phyloP scores from a whole-genome alignment of 2,888 invertebrate species.

The Cerastis leucographa region DNA sequence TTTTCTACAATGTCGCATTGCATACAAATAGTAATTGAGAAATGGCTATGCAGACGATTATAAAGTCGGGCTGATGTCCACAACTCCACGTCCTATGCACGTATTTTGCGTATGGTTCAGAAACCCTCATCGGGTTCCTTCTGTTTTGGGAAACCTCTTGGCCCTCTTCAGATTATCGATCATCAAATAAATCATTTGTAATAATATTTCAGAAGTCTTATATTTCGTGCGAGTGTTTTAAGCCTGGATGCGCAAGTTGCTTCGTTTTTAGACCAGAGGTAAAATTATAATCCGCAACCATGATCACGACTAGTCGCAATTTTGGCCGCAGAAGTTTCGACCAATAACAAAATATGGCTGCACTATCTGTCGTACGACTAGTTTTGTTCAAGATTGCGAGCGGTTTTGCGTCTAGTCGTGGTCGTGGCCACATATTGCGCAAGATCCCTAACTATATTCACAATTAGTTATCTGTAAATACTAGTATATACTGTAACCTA shows the following conservation, averaged over 20 bases:
- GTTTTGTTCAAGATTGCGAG: background rate
- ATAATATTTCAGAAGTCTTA: constrained; percentile 67
- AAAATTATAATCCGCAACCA: background rate
- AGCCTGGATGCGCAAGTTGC: constrained; percentile 58
- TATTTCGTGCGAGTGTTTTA: constrained; percentile 57
- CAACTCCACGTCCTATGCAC: background rate
- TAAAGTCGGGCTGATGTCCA: too few relatives aligned
- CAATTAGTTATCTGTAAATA: background rate
- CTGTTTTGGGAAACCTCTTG: background rate
- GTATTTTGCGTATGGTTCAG: background rate
- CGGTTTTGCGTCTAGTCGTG: background rate
- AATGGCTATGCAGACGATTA: background rate
- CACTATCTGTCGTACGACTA: background rate
- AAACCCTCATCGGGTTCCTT: background rate
- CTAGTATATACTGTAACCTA: too few relatives aligned
- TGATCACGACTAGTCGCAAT: background rate
- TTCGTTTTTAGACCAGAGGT: constrained; percentile 64
- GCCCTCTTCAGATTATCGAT: background rate
- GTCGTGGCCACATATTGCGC: background rate
- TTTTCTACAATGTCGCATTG: background rate
- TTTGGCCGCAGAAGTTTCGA: background rate
- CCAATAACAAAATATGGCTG: background rate
- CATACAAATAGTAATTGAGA: background rate
- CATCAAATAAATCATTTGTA: background rate
- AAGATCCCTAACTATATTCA: background rate